These are phyloP conservation scores for Tolypeutes matacus DNA, from an alignment of 2,797 vertebrate species.

Conservation along the genomic window DNA sequence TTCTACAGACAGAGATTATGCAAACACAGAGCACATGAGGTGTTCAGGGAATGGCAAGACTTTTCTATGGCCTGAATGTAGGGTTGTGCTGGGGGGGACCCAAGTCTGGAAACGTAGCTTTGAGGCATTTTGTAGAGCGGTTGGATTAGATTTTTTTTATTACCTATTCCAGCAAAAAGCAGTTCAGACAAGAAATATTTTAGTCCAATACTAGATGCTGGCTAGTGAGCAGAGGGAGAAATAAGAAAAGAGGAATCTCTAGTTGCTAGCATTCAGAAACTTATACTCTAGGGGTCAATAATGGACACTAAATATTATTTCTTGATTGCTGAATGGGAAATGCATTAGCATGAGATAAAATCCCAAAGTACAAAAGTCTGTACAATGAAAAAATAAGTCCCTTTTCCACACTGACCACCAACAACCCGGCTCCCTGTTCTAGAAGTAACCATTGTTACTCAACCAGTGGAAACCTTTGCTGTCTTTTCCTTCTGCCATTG, in stretches of 20 bases:
- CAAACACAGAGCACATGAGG: background rate
- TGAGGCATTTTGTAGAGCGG: background rate
- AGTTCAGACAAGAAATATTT: background rate
- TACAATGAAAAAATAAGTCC: background rate
- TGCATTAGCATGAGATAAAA: background rate
- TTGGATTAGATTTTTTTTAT: background rate
- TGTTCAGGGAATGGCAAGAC: background rate
- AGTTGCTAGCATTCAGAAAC: background rate
- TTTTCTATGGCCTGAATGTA: background rate
- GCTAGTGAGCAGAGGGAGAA: background rate
- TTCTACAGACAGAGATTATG: background rate
- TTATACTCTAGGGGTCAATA: background rate
- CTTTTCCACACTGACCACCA: background rate
- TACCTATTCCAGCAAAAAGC: background rate
- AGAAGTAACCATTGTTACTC: background rate
- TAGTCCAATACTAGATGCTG: background rate
- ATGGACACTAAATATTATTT: background rate
- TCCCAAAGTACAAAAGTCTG: conserved; percentile 17
- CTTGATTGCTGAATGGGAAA: conserved; percentile 28
- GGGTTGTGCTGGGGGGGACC: background rate
- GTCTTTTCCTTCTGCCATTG: background rate
- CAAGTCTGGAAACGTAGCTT: background rate
- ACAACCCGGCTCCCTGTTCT: background rate
- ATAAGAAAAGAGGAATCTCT: background rate
- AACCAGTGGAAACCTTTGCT: background rate